Percentiles rank a stretch among this genome's conserved stretches.
These are phyloP conservation scores for Lates japonicus DNA, from an alignment of 2,797 vertebrate species.

Conservation along the genomic window DNA sequence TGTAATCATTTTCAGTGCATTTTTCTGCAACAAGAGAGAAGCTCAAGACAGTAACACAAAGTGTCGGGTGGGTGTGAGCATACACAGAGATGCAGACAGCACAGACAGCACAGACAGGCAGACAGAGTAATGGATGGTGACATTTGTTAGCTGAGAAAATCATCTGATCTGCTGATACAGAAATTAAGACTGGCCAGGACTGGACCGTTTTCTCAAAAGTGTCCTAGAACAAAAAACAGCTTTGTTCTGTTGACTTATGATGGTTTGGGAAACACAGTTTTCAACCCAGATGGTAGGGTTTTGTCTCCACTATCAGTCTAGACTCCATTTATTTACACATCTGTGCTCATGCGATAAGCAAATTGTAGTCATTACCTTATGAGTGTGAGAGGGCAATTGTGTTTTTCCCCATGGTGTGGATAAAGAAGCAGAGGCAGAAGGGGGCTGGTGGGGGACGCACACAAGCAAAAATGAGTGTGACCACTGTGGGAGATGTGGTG, in stretches of 20 bases:
- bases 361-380: constrained; percentile 74
- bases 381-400: constrained; percentile 69
- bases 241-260: constrained; percentile 55
- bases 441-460: background rate
- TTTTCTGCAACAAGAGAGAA: constrained; percentile 63
- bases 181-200: constrained; percentile 42
- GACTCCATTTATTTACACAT: constrained; percentile 78
- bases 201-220: constrained; percentile 40
- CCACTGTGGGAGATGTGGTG: constrained; percentile 77
- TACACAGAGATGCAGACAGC: constrained; percentile 37
- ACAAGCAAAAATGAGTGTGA: constrained; percentile 66
- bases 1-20: constrained; percentile 77
- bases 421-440: constrained; percentile 40
- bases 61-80: constrained; percentile 53
- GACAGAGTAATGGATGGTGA: constrained; percentile 55
- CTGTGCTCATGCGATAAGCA: constrained; percentile 76
- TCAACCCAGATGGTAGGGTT: constrained; percentile 70
- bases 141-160: constrained; percentile 55
- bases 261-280: constrained; percentile 54
- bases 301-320: constrained; percentile 74
- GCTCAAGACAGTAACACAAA: constrained; percentile 63
- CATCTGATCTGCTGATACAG: constrained; percentile 56
- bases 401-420: constrained; percentile 58
- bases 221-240: constrained; percentile 54
- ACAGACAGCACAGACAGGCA: constrained; percentile 35